A percentile compares a stretch with the other conserved stretches of the same genome.
phyloP scores from a whole-genome alignment of 2,113 vertebrate genomes.

The Clarias gariepinus region DNA sequence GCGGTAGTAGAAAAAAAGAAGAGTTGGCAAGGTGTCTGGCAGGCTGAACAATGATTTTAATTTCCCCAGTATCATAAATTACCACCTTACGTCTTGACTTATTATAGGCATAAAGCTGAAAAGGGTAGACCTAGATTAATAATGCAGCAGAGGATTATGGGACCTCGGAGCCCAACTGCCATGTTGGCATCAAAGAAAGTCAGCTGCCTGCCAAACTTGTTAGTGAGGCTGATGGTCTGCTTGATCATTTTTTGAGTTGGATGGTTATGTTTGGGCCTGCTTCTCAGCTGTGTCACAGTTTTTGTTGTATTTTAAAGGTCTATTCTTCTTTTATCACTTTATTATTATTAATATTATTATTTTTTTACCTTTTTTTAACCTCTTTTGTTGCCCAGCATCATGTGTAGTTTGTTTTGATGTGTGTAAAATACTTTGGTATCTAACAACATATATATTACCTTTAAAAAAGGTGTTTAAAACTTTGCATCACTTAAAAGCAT shows the following conservation, averaged over 20 bases:
- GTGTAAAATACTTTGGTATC: neutral
- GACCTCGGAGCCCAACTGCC: conserved; percentile 49
- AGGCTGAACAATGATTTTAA: conserved; percentile 63
- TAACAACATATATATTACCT: neutral
- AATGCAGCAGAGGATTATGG: conserved; percentile 53
- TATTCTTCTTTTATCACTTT: neutral
- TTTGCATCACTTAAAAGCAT: neutral
- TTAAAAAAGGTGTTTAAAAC: neutral
- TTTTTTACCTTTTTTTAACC: neutral
- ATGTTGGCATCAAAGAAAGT: conserved; percentile 28
- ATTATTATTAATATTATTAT: neutral
- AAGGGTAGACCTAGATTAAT: conserved; percentile 59
- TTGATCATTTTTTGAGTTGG: neutral
- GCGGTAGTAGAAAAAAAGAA: conserved; percentile 30
- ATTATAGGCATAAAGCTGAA: conserved; percentile 63
- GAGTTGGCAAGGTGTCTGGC: conserved; percentile 59
- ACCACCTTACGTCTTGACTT: conserved; percentile 58
- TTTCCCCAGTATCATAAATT: conserved; percentile 63
- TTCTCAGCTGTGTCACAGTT: conserved; percentile 16
- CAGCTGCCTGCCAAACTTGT: conserved; percentile 30
- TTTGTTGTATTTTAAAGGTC: neutral
- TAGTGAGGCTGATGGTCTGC: neutral
- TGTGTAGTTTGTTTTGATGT: neutral
- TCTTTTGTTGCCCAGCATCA: neutral
- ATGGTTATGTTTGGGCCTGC: neutral